These are phyloP conservation scores for Lepidochrysops patricia DNA, from an alignment of 2,888 invertebrate genomes.

Conservation along the genomic window DNA sequence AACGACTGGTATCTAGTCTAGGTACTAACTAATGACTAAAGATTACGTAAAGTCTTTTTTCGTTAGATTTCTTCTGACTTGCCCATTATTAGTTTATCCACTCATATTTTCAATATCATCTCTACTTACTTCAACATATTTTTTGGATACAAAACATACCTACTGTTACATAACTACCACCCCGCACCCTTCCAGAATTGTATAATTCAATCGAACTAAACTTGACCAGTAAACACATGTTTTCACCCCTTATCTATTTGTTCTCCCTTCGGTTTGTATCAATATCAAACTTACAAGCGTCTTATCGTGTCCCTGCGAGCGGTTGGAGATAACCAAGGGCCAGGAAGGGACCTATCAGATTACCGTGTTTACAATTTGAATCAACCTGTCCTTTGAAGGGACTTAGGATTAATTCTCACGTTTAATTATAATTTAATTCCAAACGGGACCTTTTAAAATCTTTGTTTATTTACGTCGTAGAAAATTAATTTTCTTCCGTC, in stretches of 20 bases:
- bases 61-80: too few species aligned
- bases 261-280: neutral
- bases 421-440: conserved; percentile 23
- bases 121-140: too few species aligned
- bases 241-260: conserved; percentile 1
- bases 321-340: conserved; percentile 14
- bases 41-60: too few species aligned
- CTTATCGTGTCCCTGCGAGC: conserved; percentile 7
- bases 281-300: conserved; percentile 1
- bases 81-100: neutral
- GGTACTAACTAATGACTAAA: too few species aligned
- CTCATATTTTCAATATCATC: neutral
- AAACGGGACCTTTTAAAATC: conserved; percentile 14
- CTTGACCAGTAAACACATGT: conserved; percentile 6
- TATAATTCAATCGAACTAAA: neutral
- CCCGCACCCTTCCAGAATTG: neutral
- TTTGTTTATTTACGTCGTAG: conserved; percentile 11
- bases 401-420: conserved; percentile 20
- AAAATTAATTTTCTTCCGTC: conserved; percentile 9
- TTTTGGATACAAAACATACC: neutral
- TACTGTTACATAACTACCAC: neutral
- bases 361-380: conserved; percentile 40
- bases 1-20: neutral
- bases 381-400: conserved; percentile 26
- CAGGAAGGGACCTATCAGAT: conserved; percentile 29